These are phyloP conservation scores for Nylanderia fulva DNA, from an alignment of 1,140 invertebrate genomes.

Conservation along the genomic window DNA sequence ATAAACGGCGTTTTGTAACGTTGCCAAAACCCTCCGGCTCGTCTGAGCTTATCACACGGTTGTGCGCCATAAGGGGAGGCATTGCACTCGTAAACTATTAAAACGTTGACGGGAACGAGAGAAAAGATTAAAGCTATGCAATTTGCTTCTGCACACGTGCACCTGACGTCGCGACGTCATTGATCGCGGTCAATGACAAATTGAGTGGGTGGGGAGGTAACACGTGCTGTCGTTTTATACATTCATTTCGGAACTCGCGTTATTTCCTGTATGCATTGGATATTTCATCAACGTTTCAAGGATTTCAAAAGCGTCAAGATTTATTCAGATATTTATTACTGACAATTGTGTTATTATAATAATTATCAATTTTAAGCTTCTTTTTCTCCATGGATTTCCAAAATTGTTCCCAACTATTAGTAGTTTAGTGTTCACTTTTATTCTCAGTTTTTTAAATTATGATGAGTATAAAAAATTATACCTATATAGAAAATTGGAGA, in stretches of 20 bases:
- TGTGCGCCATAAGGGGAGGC: not conserved
- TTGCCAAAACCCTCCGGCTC: constrained; percentile 42
- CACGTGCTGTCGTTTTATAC: constrained; percentile 38
- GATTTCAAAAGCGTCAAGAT: not conserved
- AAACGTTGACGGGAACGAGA: constrained; percentile 24
- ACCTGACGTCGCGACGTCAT: constrained; percentile 44
- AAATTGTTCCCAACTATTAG: too few species aligned
- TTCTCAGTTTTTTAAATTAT: not conserved
- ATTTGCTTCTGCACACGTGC: constrained; percentile 46
- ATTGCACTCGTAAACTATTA: constrained; percentile 47
- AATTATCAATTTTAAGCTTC: not conserved
- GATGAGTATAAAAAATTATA: not conserved
- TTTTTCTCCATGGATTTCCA: not conserved
- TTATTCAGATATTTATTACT: not conserved
- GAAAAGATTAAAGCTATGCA: constrained; percentile 42
- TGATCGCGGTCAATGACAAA: constrained; percentile 52
- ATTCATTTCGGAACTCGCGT: constrained; percentile 4
- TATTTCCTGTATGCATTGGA: not conserved
- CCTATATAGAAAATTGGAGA: not conserved
- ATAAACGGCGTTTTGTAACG: constrained; percentile 56
- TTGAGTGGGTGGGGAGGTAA: constrained; percentile 5
- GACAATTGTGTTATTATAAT: not conserved
- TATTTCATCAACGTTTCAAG: not conserved
- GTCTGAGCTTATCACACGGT: constrained; percentile 49
- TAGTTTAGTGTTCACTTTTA: not conserved